Evolutionary conservation across 1,140 invertebrate species (phyloP).

Genomic region (Drosophila littoralis): DNA sequence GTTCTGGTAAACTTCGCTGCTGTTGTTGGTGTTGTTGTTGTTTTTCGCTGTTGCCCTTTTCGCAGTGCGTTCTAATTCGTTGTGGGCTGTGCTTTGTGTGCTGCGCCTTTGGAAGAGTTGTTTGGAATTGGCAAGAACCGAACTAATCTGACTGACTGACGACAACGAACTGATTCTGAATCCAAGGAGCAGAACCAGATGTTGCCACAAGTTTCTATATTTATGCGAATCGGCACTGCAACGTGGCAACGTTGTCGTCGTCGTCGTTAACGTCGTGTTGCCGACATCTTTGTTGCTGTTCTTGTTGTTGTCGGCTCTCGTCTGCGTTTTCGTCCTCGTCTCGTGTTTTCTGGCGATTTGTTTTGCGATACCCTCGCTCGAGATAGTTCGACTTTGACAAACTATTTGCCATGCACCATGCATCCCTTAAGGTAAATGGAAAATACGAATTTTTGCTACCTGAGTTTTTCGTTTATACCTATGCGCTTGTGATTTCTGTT

Average conservation of each 20-base stretch:
- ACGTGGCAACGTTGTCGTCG: constrained; percentile 63
- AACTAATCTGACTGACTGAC: constrained; percentile 78
- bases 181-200: constrained; percentile 71
- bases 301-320: constrained; percentile 37
- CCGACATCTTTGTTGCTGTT: constrained; percentile 43
- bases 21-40: constrained; percentile 29
- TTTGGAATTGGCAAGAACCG: constrained; percentile 57
- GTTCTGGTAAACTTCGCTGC: constrained; percentile 15
- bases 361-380: constrained; percentile 2
- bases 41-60: constrained; percentile 34
- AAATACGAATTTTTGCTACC: background rate
- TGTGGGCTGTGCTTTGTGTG: constrained; percentile 40
- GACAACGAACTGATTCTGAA: constrained; percentile 75
- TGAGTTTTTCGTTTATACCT: background rate
- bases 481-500: background rate
- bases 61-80: constrained; percentile 48
- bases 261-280: constrained; percentile 24
- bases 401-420: background rate
- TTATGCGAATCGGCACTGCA: constrained; percentile 66
- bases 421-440: constrained; percentile 5
- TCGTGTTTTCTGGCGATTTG: constrained; percentile 1
- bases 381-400: constrained; percentile 3
- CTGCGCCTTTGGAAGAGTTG: constrained; percentile 54
- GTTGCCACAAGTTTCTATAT: constrained; percentile 59
- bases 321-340: constrained; percentile 29